Conservation (phyloP, 2,797 vertebrate genomes). For the Rachycentron canadum region DNA sequence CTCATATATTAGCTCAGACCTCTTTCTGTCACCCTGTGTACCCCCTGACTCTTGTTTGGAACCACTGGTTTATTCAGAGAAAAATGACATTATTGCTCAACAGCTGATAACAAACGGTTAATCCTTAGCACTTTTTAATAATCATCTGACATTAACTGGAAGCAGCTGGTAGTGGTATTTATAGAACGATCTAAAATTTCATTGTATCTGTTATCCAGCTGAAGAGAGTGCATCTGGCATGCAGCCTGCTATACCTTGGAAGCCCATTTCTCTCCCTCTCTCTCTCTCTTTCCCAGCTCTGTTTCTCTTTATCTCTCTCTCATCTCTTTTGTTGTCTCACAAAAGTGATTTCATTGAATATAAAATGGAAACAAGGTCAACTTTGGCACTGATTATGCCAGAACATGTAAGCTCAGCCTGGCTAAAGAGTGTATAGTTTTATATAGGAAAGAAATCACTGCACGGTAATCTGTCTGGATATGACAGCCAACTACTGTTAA, state of each 20-base stretch:
- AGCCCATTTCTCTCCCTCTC: slow-evolving; percentile 36
- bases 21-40: slow-evolving; percentile 31
- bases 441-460: neutral
- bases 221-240: slow-evolving; percentile 86
- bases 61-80: slow-evolving; percentile 41
- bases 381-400: slow-evolving; percentile 13
- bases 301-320: slow-evolving; percentile 34
- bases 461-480: neutral
- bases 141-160: slow-evolving; percentile 85
- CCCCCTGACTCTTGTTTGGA: slow-evolving; percentile 31
- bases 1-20: slow-evolving; percentile 55
- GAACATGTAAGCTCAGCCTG: slow-evolving; percentile 3
- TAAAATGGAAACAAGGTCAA: slow-evolving; percentile 46
- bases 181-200: slow-evolving; percentile 89
- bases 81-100: slow-evolving; percentile 74
- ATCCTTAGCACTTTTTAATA: slow-evolving; percentile 80
- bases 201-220: slow-evolving; percentile 87
- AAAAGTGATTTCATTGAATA: slow-evolving; percentile 54
- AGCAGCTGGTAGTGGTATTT: slow-evolving; percentile 88
- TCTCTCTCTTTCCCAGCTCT: slow-evolving; percentile 25
- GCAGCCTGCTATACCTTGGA: slow-evolving; percentile 78
- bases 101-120: slow-evolving; percentile 70
- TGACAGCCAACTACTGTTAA: neutral
- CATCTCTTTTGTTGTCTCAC: slow-evolving; percentile 34
- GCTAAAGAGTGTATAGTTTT: slow-evolving; percentile 9